These are phyloP conservation scores for Brachionus plicatilis DNA, from an alignment of 1,140 invertebrate species.

Conservation along the genomic window DNA sequence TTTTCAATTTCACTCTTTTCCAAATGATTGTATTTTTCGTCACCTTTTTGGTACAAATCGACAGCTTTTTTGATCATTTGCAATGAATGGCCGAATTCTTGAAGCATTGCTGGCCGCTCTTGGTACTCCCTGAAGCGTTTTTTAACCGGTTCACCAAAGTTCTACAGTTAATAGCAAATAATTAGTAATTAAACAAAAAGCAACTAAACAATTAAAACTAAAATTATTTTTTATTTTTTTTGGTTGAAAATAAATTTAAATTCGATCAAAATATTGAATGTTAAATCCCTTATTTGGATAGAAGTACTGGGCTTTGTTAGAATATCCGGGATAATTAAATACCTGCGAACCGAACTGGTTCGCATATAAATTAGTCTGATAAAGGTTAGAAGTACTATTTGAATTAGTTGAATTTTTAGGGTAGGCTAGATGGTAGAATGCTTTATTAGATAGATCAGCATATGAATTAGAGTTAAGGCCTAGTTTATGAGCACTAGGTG, in stretches of 20 bases:
- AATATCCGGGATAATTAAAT: background rate
- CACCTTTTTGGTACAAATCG: slow-evolving; percentile 61
- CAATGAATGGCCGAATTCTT: slow-evolving; percentile 68
- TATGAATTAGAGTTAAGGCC: slow-evolving; percentile 3
- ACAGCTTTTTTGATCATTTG: slow-evolving; percentile 70
- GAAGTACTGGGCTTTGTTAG: background rate
- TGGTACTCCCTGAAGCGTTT: slow-evolving; percentile 71
- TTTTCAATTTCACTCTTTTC: slow-evolving; percentile 73
- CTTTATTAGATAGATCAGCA: slow-evolving; percentile 26
- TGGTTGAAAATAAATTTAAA: background rate
- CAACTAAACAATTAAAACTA: slow-evolving; percentile 27
- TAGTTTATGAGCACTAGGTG: background rate
- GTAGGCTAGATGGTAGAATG: background rate
- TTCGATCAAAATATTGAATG: slow-evolving; percentile 16
- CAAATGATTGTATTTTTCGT: slow-evolving; percentile 76
- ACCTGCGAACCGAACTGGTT: background rate
- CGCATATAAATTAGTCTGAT: background rate
- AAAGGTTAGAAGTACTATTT: background rate
- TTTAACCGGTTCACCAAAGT: slow-evolving; percentile 74
- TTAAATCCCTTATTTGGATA: background rate
- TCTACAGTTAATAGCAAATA: slow-evolving; percentile 46
- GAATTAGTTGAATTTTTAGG: background rate
- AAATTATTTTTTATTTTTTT: background rate
- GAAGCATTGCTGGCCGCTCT: slow-evolving; percentile 67
- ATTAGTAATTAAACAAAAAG: slow-evolving; percentile 30